Evolutionary conservation across 2,888 invertebrate genomes (phyloP).

Genomic region (Teleogryllus oceanicus): DNA sequence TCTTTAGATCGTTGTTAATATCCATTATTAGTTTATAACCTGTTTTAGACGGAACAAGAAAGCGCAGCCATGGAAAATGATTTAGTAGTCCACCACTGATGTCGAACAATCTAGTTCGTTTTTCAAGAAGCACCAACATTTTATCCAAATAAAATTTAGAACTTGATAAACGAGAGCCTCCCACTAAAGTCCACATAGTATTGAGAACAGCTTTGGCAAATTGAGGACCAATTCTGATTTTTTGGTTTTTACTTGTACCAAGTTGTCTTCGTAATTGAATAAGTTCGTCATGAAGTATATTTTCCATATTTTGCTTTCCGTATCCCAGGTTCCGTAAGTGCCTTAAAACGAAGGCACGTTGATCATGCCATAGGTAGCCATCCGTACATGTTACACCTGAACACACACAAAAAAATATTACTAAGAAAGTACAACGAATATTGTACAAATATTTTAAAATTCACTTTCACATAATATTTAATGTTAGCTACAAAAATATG

Average conservation of each 20-base stretch:
- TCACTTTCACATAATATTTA: no score
- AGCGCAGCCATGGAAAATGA: constrained; percentile 61
- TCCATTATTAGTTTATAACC: constrained; percentile 59
- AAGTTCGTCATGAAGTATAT: constrained; percentile 56
- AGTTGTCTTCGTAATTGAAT: constrained; percentile 37
- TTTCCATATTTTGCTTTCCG: constrained; percentile 55
- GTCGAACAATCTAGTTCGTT: constrained; percentile 56
- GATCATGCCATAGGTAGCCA: constrained; percentile 56
- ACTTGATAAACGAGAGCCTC: constrained; percentile 49
- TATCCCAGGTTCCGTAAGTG: constrained; percentile 56
- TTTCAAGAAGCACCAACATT: constrained; percentile 51
- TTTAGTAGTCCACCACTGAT: constrained; percentile 58
- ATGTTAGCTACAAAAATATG: no score
- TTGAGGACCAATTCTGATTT: constrained; percentile 12
- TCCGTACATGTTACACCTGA: constrained; percentile 60
- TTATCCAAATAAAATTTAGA: constrained; percentile 49
- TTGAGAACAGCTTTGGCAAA: constrained; percentile 60
- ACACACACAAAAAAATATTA: background rate
- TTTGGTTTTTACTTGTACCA: background rate
- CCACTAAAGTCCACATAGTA: constrained; percentile 61
- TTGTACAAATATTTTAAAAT: no score
- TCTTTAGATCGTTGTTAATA: constrained; percentile 55
- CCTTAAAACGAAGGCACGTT: constrained; percentile 55
- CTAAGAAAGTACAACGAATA: no score
- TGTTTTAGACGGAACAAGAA: constrained; percentile 57